phyloP scores from a whole-genome alignment of 2,888 invertebrate genomes.

The Mongoloraphidia duomilia region DNA sequence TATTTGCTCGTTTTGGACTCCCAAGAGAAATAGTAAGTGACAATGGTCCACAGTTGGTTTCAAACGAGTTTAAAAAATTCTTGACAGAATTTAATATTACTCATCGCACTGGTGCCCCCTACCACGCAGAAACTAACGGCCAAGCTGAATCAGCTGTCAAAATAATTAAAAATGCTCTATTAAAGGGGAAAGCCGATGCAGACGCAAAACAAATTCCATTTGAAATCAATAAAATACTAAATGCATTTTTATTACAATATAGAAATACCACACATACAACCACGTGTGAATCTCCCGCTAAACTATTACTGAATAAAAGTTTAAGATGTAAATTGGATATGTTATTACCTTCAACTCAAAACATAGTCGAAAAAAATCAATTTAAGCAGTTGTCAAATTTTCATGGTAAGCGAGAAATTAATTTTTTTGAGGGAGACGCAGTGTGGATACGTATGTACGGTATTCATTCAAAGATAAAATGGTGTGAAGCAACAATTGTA shows the following conservation, averaged over 20 bases:
- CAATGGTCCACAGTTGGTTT: constrained; percentile 5
- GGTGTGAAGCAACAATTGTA: too few species aligned
- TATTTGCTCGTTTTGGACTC: neutral
- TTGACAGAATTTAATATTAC: neutral
- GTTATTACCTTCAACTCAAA: too few species aligned
- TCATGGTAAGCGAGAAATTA: too few species aligned
- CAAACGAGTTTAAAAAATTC: constrained; percentile 3
- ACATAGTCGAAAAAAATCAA: too few species aligned
- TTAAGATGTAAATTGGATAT: neutral
- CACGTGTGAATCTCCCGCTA: neutral
- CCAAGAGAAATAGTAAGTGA: neutral
- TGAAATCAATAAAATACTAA: too few species aligned
- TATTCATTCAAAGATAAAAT: too few species aligned
- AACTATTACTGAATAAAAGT: neutral
- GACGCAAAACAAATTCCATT: neutral
- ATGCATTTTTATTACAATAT: neutral
- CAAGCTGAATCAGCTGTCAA: constrained; percentile 3
- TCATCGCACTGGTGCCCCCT: neutral
- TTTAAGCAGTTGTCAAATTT: too few species aligned
- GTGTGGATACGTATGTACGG: too few species aligned
- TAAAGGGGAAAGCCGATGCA: neutral
- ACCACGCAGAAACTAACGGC: constrained; percentile 3
- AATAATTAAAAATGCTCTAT: neutral
- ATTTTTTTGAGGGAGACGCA: too few species aligned
- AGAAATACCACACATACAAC: neutral